These are phyloP conservation scores for Macrotus californicus DNA, from an alignment of 2,113 vertebrate genomes.

Conservation along the genomic window DNA sequence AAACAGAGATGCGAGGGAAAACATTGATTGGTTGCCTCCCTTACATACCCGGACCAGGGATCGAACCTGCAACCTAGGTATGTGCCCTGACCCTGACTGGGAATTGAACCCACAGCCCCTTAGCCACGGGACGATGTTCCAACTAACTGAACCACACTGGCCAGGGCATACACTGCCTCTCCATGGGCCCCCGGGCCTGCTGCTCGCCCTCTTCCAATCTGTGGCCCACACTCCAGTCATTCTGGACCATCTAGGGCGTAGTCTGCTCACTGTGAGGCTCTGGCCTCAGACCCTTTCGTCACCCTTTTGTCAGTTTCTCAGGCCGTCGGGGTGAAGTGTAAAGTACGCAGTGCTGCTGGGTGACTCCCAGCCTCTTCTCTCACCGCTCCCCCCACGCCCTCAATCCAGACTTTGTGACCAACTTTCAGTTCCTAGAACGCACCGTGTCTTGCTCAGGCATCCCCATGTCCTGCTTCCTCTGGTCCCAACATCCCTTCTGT, in stretches of 20 bases:
- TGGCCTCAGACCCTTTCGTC: too few relatives aligned
- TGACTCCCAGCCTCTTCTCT: background rate
- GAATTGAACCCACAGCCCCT: too few relatives aligned
- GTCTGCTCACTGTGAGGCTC: background rate
- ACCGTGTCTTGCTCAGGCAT: background rate
- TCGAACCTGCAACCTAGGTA: too few relatives aligned
- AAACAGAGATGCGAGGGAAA: too few relatives aligned
- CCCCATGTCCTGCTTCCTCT: background rate
- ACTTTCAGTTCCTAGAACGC: slow-evolving; percentile 47
- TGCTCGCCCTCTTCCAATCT: background rate
- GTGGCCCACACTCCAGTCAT: background rate
- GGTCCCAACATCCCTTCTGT: background rate
- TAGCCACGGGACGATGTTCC: too few relatives aligned
- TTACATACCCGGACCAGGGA: too few relatives aligned
- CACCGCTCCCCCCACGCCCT: background rate
- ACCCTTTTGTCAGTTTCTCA: background rate
- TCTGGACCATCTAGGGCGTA: background rate
- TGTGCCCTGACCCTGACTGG: too few relatives aligned
- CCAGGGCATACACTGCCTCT: background rate
- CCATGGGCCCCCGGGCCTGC: fast-evolving
- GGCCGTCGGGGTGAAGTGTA: background rate
- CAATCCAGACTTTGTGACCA: background rate
- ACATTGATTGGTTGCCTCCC: too few relatives aligned
- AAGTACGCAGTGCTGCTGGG: background rate
- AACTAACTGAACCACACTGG: background rate